phyloP scores from a whole-genome alignment of 2,888 invertebrate genomes.

The Andrena hattorfiana region DNA sequence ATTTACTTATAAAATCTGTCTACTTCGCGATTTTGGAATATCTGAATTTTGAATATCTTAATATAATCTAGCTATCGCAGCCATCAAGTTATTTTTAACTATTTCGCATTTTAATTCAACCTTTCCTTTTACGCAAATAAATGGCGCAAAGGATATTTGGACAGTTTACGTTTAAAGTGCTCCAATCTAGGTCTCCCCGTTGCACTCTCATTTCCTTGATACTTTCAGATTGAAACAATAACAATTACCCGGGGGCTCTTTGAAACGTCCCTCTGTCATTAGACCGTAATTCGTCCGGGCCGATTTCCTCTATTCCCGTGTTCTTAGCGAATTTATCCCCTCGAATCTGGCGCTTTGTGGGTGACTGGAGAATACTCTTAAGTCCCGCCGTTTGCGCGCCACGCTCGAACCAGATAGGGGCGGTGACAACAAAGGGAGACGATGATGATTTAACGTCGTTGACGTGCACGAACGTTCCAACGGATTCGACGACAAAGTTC shows the following conservation, averaged over 20 bases:
- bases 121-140: neutral
- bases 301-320: slow-evolving; percentile 21
- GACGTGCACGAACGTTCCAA: slow-evolving; percentile 24
- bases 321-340: slow-evolving; percentile 26
- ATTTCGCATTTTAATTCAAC: neutral
- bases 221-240: slow-evolving; percentile 26
- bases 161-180: slow-evolving; percentile 6
- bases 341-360: slow-evolving; percentile 23
- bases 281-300: slow-evolving; percentile 14
- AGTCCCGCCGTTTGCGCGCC: neutral
- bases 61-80: neutral
- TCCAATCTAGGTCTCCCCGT: slow-evolving; percentile 6
- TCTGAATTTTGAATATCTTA: too few species aligned
- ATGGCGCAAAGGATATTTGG: slow-evolving; percentile 15
- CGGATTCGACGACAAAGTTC: slow-evolving; percentile 38
- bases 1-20: too few species aligned
- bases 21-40: too few species aligned
- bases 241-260: slow-evolving; percentile 28
- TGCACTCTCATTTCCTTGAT: slow-evolving; percentile 7
- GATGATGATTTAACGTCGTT: slow-evolving; percentile 15
- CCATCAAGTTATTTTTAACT: neutral
- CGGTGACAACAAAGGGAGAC: neutral
- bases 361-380: slow-evolving; percentile 5
- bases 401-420: neutral
- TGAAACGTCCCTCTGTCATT: slow-evolving; percentile 9